Evolutionary conservation across 2,113 vertebrate genomes (phyloP), one percentile per base, ranked within the genome.

Genomic region (Sardina pilchardus): DNA sequence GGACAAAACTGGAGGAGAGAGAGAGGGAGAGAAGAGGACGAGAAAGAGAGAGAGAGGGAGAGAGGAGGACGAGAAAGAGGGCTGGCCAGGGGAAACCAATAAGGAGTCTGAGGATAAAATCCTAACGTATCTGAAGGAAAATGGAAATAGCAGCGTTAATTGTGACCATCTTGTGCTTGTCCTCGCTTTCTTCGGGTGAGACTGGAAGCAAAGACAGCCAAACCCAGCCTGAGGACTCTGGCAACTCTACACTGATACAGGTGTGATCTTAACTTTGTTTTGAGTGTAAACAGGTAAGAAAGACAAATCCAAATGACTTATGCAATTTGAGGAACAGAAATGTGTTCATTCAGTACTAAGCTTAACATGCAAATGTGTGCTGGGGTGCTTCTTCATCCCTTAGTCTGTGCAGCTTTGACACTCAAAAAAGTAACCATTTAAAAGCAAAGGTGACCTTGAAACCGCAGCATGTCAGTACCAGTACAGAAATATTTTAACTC

Each of bases 131-230:
- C 83, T 67, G 83, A 43, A 56, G 17, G 88, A 94, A 92, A 90
- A 95, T 96, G 95, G 92, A 85, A 90, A 89, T 88, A 12, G 90
- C 91, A 56, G 90, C 89, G 82, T 80, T 91, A 84, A 91, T 92
- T 36, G 88, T 93, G 84, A 86, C 91, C 53, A 86, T 93, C 0
- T 82, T 95, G 90, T 93, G 91, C 85, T 87, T 95, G 30, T 92
- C 81, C 7, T 88, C 85, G n/a, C 85, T 93, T 87, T 90, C 88
- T 81, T 81, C 83, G 81, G 86, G 89, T 63, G 82, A 90, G 84
- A 88, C 91, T 19, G 59, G 89, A 7, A 91, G 88, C 86, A 85
- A 87, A 78, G 80, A 36, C 21, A 34, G 59, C 0, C 8, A 47
- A 14, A 42, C 44, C 21, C 56, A n/a, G 42, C 39, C 39, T 30